phyloP scores from a whole-genome alignment of 2,888 invertebrate species.

The Candidula unifasciata region DNA sequence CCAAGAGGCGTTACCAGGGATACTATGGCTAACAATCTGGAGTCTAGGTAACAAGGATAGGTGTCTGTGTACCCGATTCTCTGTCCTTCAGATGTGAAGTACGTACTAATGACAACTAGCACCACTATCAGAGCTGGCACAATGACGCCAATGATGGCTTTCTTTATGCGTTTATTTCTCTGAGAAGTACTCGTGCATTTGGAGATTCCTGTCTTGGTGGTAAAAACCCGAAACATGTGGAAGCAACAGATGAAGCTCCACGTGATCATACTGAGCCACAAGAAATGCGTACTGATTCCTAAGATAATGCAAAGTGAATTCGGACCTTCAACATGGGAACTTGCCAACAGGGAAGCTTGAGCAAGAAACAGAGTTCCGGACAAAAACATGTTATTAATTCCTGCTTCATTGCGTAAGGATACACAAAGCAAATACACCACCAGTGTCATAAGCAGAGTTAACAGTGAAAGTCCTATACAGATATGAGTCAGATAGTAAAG shows the following conservation, averaged over 20 bases:
- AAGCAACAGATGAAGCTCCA: conserved; percentile 47
- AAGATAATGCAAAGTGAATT: conserved; percentile 2
- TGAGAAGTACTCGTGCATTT: neutral
- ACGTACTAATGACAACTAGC: neutral
- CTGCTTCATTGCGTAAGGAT: conserved; percentile 33
- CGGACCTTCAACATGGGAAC: neutral
- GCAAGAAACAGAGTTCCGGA: conserved; percentile 25
- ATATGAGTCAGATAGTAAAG: conserved; percentile 34
- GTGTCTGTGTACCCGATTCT: conserved; percentile 35
- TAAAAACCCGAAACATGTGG: conserved; percentile 45
- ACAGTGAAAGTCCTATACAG: conserved; percentile 18
- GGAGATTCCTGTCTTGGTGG: conserved; percentile 10
- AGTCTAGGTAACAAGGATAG: conserved; percentile 20
- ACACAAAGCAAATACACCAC: conserved; percentile 19
- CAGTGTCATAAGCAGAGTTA: conserved; percentile 22
- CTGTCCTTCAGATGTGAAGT: neutral
- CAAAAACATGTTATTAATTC: conserved; percentile 32
- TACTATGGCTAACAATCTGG: neutral
- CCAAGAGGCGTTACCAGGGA: conserved; percentile 25
- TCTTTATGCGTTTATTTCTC: neutral
- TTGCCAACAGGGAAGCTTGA: conserved; percentile 24
- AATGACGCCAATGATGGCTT: neutral
- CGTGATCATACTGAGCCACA: conserved; percentile 36
- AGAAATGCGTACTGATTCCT: conserved; percentile 37
- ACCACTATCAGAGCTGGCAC: neutral